A percentile compares a stretch with the other conserved stretches of the same genome.
Evolutionary conservation across 2,888 invertebrate genomes (phyloP).

Genomic region (Lasioglossum pauxillum): DNA sequence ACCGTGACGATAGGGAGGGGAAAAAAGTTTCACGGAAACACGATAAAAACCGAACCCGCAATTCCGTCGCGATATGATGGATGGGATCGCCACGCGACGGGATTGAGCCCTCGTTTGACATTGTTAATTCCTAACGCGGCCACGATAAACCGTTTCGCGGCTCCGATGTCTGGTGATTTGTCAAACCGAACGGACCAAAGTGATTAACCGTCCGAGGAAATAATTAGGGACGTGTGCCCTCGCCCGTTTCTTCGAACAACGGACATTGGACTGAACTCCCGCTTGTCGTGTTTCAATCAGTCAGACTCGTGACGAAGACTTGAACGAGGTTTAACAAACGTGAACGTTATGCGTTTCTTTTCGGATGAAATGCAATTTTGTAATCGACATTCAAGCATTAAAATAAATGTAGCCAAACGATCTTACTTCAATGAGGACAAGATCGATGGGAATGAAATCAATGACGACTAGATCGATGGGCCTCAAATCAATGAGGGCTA

Average conservation of each 20-base stretch:
- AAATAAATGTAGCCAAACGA: too few species aligned
- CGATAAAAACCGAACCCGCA: constrained; percentile 43
- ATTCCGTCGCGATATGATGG: constrained; percentile 59
- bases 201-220: constrained; percentile 3
- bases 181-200: constrained; percentile 13
- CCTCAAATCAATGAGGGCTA: too few species aligned
- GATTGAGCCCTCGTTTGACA: constrained; percentile 9
- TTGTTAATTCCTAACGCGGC: background rate
- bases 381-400: too few species aligned
- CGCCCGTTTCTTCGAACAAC: background rate
- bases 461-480: too few species aligned
- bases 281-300: too few species aligned
- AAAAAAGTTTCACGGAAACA: constrained; percentile 35
- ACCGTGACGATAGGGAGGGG: constrained; percentile 5
- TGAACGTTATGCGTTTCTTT: too few species aligned
- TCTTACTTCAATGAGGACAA: too few species aligned
- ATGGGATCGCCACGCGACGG: constrained; percentile 35
- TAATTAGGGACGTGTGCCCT: background rate
- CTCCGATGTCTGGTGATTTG: constrained; percentile 21
- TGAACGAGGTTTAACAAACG: too few species aligned
- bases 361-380: too few species aligned
- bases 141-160: constrained; percentile 20
- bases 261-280: too few species aligned
- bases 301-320: too few species aligned
- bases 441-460: too few species aligned